A percentile compares a stretch with the other conserved stretches of the same genome.
Conservation (phyloP, 2,797 vertebrate genomes). For the Phrynocephalus forsythii region DNA sequence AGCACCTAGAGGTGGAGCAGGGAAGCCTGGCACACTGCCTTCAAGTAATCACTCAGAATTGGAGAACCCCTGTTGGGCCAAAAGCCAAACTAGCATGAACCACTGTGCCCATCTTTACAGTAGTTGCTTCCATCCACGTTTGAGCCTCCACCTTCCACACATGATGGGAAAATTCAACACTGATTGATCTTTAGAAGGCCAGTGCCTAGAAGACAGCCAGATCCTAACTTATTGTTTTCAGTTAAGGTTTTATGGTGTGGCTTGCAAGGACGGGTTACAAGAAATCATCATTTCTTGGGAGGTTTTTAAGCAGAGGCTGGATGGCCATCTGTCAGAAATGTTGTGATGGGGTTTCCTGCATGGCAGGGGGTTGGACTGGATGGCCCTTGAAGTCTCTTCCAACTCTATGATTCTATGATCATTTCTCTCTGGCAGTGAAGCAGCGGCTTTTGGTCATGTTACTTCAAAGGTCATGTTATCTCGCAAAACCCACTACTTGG, state of each 20-base stretch:
- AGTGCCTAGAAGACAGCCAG: not conserved
- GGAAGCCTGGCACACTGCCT: too few relatives aligned
- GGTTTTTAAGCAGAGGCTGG: too few relatives aligned
- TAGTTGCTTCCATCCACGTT: not conserved
- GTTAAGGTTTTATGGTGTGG: not conserved
- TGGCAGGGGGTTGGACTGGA: too few relatives aligned
- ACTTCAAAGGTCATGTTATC: not conserved
- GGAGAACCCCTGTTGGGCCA: too few relatives aligned
- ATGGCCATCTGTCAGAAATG: too few relatives aligned
- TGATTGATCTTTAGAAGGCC: not conserved
- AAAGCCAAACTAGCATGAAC: too few relatives aligned
- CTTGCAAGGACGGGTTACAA: not conserved
- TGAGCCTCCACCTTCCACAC: not conserved
- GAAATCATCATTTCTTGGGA: not conserved
- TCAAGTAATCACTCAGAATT: too few relatives aligned
- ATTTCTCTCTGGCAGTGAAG: not conserved
- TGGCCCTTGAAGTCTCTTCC: too few relatives aligned
- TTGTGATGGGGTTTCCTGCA: too few relatives aligned
- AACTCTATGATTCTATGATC: too few relatives aligned
- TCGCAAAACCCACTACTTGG: not conserved
- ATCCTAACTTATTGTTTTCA: not conserved
- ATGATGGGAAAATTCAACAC: not conserved
- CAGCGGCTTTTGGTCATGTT: not conserved
- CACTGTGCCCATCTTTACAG: too few relatives aligned
- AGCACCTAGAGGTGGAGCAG: too few relatives aligned